Conservation (phyloP, 2,888 invertebrate species). For the Drosophila kuntzei region DNA sequence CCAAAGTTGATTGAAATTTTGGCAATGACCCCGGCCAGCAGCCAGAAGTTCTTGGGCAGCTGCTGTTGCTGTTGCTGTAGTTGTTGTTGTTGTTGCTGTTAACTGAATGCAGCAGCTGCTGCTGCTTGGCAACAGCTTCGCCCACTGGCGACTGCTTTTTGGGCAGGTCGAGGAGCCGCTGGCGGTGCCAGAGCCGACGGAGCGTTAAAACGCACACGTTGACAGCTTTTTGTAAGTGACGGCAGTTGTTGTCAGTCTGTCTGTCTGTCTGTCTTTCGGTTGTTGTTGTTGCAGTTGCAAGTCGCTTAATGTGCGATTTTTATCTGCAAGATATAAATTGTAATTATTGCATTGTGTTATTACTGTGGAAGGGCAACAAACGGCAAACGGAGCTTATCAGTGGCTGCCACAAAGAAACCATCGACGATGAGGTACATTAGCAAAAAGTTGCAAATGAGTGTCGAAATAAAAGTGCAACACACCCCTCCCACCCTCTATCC, state of each 20-base stretch:
- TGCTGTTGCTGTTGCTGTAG: conserved; percentile 43
- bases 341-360: conserved; percentile 78
- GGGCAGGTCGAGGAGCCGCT: conserved; percentile 36
- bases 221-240: conserved; percentile 62
- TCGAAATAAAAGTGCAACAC: conserved; percentile 66
- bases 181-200: conserved; percentile 52
- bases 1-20: conserved; percentile 71
- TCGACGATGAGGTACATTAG: conserved; percentile 65
- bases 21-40: conserved; percentile 71
- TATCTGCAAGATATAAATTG: conserved; percentile 79
- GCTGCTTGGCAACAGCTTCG: conserved; percentile 58
- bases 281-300: conserved; percentile 40
- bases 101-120: conserved; percentile 61
- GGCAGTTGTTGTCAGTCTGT: conserved; percentile 35
- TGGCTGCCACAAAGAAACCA: conserved; percentile 50
- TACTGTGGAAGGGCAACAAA: conserved; percentile 26
- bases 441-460: conserved; percentile 80
- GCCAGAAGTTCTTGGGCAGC: conserved; percentile 59
- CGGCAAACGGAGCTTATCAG: conserved; percentile 57
- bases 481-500: too few relatives aligned
- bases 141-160: conserved; percentile 64
- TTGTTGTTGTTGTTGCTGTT: conserved; percentile 22
- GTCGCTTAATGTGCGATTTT: conserved; percentile 79
- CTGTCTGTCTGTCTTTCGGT: conserved; percentile 7
- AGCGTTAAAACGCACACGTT: conserved; percentile 82